Conservation (phyloP, 1,140 invertebrate genomes). For the Apis mellifera region DNA sequence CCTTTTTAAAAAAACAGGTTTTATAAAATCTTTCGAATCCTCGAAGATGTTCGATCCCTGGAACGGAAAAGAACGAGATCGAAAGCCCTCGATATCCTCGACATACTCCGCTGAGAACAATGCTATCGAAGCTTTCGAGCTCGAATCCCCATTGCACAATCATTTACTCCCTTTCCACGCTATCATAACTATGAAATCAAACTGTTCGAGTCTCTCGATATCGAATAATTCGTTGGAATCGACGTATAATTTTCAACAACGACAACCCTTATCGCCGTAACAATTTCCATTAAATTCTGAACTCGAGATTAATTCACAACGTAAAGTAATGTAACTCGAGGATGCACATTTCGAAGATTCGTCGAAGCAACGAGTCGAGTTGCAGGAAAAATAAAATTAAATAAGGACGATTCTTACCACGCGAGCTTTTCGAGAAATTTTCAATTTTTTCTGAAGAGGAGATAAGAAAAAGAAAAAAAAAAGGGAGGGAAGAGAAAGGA, state of each 20-base stretch:
- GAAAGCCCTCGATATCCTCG: not conserved
- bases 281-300: no score
- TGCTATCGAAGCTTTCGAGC: not conserved
- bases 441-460: conserved; percentile 17
- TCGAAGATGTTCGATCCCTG: not conserved
- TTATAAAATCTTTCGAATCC: not conserved
- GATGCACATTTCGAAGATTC: no score
- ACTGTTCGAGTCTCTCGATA: not conserved
- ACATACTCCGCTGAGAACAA: not conserved
- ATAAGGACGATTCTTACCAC: not conserved
- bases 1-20: not conserved
- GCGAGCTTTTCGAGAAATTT: conserved; percentile 8
- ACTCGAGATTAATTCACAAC: no score
- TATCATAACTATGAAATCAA: not conserved
- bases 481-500: not conserved
- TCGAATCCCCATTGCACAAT: not conserved
- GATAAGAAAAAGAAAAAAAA: not conserved
- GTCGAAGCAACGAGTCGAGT: no score
- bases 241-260: no score
- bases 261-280: no score
- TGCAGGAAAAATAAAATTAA: not conserved
- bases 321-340: no score
- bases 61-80: not conserved
- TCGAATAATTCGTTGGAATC: not conserved
- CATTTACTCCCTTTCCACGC: not conserved